Percentiles rank a stretch among this genome's conserved stretches.
Conservation (phyloP, 2,113 vertebrate species). For the Oceanites oceanicus region DNA sequence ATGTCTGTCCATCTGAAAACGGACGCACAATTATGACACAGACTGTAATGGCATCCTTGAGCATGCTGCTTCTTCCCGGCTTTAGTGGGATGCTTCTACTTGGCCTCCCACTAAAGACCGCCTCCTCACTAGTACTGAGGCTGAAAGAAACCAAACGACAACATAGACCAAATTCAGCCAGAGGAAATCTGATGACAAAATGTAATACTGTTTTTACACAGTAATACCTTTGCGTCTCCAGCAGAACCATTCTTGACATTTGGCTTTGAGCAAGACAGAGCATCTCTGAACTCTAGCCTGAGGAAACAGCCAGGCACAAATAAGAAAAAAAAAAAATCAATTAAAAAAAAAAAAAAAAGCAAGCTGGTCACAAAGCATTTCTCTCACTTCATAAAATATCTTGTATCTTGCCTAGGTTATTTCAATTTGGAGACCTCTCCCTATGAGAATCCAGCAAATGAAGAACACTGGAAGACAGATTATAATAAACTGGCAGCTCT, state of each 20-base stretch:
- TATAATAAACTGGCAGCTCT: slow-evolving; percentile 81
- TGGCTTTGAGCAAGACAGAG: background rate
- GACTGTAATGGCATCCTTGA: background rate
- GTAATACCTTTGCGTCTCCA: background rate
- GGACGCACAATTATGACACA: background rate
- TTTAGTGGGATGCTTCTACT: background rate
- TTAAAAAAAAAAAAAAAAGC: background rate
- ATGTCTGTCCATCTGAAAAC: background rate
- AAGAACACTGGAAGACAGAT: slow-evolving; percentile 82
- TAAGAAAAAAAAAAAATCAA: background rate
- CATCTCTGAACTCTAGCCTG: background rate
- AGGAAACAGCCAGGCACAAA: background rate
- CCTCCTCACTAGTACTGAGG: background rate
- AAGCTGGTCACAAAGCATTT: background rate
- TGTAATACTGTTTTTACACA: background rate
- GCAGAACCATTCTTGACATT: background rate
- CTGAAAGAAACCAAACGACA: background rate
- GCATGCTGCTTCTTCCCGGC: background rate
- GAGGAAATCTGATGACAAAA: background rate
- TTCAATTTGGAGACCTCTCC: slow-evolving; percentile 85
- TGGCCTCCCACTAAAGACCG: background rate
- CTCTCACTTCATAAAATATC: background rate
- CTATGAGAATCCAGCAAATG: slow-evolving; percentile 82
- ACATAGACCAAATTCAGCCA: background rate
- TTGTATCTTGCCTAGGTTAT: slow-evolving; percentile 75